Conservation (phyloP, 2,888 invertebrate genomes). For the Brenthis daphne region DNA sequence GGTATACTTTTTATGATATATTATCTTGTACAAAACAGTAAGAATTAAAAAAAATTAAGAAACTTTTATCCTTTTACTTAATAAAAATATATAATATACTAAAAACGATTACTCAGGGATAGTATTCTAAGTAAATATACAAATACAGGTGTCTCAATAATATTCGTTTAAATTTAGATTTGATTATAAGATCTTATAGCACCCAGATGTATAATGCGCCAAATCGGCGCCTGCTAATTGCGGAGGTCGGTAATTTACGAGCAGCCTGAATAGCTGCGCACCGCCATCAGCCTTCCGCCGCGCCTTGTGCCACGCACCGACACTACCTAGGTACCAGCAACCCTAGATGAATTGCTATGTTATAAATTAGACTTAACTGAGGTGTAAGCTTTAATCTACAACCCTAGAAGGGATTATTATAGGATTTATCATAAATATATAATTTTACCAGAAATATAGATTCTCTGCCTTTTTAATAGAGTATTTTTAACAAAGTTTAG, state of each 20-base stretch:
- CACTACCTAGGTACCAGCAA: slow-evolving; percentile 48
- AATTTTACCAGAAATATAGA: no score
- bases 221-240: slow-evolving; percentile 78
- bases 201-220: slow-evolving; percentile 57
- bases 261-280: slow-evolving; percentile 59
- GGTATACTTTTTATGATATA: no score
- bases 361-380: slow-evolving; percentile 43
- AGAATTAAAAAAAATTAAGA: no score
- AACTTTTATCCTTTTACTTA: no score
- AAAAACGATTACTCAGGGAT: no score
- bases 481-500: no score
- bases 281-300: slow-evolving; percentile 54
- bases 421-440: no score
- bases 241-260: slow-evolving; percentile 73
- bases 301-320: slow-evolving; percentile 23
- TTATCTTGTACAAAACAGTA: no score
- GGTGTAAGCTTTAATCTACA: slow-evolving; percentile 28
- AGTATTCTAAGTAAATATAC: background rate
- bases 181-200: slow-evolving; percentile 24
- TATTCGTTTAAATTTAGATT: slow-evolving; percentile 20
- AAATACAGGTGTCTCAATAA: slow-evolving; percentile 15
- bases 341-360: slow-evolving; percentile 51
- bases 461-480: no score
- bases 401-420: slow-evolving; percentile 18
- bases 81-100: no score